Base-by-base conservation (phyloP, 2,888 invertebrate genomes). In the Epirrhoe tristata region DNA sequence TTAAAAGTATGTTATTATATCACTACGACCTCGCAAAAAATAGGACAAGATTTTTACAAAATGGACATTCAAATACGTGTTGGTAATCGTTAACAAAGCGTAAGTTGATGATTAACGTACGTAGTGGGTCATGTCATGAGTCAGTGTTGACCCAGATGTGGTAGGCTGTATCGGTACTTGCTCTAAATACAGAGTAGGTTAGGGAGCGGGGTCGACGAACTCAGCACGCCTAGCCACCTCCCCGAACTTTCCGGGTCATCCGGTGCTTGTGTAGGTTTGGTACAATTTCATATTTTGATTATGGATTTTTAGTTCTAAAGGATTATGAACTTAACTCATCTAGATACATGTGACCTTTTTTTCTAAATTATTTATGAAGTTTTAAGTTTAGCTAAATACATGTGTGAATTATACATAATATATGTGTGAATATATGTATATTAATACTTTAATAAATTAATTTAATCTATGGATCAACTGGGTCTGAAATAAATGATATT, bases 161-260 rank as follows among this genome's bases (percentile, higher is more conserved):
- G 85, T 81, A 88, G 89, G 90, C 88, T 85, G 83, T 86, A 85
- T 85, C 85, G 83, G 84, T 86, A 85, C 87, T 84, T 91, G 91
- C 87, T 91, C 93, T 84, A 91, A 92, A 92, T 91, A 89, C 81
- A 73, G 85, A 91, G 90, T 92, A 90, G 92, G 92, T 89, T 91
- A 92, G 90, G 91, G 89, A 91, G 89, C 82, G 87, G 77, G 91
- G 88, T 88, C 89, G 76, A 83, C 77, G 90, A 90, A 80, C 92
- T 78, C 85, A 85, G 87, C 78, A 78, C 78, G 76, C 79, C 79
- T 80, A 80, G 81, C 84, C 65, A 73, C 79, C 86, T 67, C 80
- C 79, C 76, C 78, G 75, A 84, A 83, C 77, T 83, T 87, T 87
- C 86, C 84, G 83, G 87, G 83, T 84, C 83, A 81, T 81, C 77